Base-by-base conservation (phyloP, 2,797 vertebrate species). In the Pterois miles region DNA sequence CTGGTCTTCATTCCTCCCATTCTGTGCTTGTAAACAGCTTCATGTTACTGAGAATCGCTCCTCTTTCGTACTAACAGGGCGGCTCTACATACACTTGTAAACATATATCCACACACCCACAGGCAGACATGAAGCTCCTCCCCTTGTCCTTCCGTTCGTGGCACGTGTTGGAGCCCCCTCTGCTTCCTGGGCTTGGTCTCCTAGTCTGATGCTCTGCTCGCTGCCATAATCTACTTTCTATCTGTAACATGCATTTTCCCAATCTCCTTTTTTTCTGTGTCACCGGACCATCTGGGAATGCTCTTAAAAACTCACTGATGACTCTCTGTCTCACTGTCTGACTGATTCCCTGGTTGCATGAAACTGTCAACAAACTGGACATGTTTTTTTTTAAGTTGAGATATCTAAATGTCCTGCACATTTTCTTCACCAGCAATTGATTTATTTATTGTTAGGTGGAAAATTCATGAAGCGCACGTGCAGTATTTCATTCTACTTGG, bases 151-250 rank as follows among this genome's bases (percentile, higher is more conserved):
- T 46, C 5, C 0, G 22, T 4, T 23, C 0, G 23, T 0, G 29
- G 72, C 86, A 85, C 71, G 40, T 93, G 86, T 76, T 63, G 33
- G 13, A 77, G 62, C 48, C 63, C 33, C 59, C 66, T 54, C 67
- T 56, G 50, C 64, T 80, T 84, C 62, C 75, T 80, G 62, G 62
- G 8, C 76, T 66, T 63, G 76, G 73, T 80, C 48, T 57, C 18
- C 20, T 11, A 9, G 31, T 60, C 34, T 64, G 59, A 52, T 52
- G 5, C 68, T 40, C 43, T 57, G 43, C 54, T 53, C 1, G 1
- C 38, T 70, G 58, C 56, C 33, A 8, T 52, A 18, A 43, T 77
- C 46, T 60, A 34, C 54, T 65, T 65, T 58, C 16, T 29, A 10
- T 50, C 36, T 10, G 8, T 48, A 36, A 64, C n/a, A 34, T 38